Conservation (phyloP, 2,888 invertebrate genomes). For the Gortyna flavago region DNA sequence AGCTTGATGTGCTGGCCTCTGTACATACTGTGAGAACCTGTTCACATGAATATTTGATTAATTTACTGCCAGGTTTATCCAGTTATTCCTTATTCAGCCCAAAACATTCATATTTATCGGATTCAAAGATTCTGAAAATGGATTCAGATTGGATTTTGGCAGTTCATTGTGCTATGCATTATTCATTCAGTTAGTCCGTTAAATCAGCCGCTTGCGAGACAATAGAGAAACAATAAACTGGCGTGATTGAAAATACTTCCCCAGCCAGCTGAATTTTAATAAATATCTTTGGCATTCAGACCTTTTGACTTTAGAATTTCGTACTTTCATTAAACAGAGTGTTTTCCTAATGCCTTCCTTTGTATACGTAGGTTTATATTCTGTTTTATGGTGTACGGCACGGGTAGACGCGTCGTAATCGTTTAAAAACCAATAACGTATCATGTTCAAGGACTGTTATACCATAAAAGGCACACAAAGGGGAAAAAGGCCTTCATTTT, state of each 20-base stretch:
- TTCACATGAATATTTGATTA: slow-evolving; percentile 9
- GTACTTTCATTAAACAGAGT: slow-evolving; percentile 61
- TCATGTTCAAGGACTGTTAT: slow-evolving; percentile 33
- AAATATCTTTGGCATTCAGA: slow-evolving; percentile 62
- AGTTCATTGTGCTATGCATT: slow-evolving; percentile 73
- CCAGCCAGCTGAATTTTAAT: slow-evolving; percentile 59
- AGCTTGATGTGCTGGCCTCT: too few relatives aligned
- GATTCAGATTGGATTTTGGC: slow-evolving; percentile 72
- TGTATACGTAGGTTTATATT: slow-evolving; percentile 20
- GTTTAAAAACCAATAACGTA: slow-evolving; percentile 57
- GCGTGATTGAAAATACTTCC: slow-evolving; percentile 62
- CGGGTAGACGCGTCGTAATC: slow-evolving; percentile 38
- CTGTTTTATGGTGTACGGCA: slow-evolving; percentile 24
- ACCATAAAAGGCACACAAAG: slow-evolving; percentile 34
- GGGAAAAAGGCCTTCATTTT: slow-evolving; percentile 35
- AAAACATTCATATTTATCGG: slow-evolving; percentile 62
- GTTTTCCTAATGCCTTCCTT: slow-evolving; percentile 50
- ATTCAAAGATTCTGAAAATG: slow-evolving; percentile 67
- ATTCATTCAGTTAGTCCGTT: slow-evolving; percentile 75
- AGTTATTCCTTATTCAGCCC: slow-evolving; percentile 25
- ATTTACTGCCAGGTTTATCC: slow-evolving; percentile 15
- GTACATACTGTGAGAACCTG: neutral
- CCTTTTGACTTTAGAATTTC: slow-evolving; percentile 62
- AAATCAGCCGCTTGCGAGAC: slow-evolving; percentile 68
- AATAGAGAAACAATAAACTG: slow-evolving; percentile 70